A percentile compares a stretch with the other conserved stretches of the same genome.
phyloP scores from a whole-genome alignment of 2,113 vertebrate species.

The Hippocampus zosterae region DNA sequence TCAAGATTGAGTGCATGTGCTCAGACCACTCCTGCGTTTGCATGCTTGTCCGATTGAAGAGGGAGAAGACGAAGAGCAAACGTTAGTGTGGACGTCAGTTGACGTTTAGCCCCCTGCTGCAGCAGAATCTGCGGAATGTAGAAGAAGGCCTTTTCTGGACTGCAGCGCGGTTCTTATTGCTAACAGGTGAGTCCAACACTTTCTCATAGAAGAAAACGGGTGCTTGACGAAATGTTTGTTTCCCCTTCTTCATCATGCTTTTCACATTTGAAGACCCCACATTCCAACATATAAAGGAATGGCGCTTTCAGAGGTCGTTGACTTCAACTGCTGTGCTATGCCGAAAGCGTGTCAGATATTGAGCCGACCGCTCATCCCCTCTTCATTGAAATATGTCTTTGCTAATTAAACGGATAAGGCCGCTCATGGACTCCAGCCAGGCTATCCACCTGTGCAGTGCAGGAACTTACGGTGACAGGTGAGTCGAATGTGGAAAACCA shows the following conservation, averaged over 20 bases:
- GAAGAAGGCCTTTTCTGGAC: constrained; percentile 68
- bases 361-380: constrained; percentile 57
- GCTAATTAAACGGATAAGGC: constrained; percentile 53
- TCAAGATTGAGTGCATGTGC: constrained; percentile 5
- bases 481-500: not conserved
- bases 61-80: not conserved
- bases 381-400: constrained; percentile 66
- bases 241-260: constrained; percentile 34
- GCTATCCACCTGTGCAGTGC: constrained; percentile 64
- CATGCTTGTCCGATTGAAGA: constrained; percentile 2
- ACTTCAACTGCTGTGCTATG: constrained; percentile 29
- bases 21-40: constrained; percentile 36
- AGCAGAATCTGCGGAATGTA: constrained; percentile 77
- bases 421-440: constrained; percentile 45
- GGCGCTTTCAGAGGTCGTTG: constrained; percentile 26
- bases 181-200: constrained; percentile 74
- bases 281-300: constrained; percentile 41
- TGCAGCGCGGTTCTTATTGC: constrained; percentile 66
- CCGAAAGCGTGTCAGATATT: constrained; percentile 47
- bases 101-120: constrained; percentile 66
- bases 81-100: constrained; percentile 44
- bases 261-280: constrained; percentile 41
- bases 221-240: constrained; percentile 15
- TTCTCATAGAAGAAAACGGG: constrained; percentile 49
- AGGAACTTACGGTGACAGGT: constrained; percentile 15